phyloP scores from a whole-genome alignment of 2,113 vertebrate species.

The Tretioscincus oriximinensis region DNA sequence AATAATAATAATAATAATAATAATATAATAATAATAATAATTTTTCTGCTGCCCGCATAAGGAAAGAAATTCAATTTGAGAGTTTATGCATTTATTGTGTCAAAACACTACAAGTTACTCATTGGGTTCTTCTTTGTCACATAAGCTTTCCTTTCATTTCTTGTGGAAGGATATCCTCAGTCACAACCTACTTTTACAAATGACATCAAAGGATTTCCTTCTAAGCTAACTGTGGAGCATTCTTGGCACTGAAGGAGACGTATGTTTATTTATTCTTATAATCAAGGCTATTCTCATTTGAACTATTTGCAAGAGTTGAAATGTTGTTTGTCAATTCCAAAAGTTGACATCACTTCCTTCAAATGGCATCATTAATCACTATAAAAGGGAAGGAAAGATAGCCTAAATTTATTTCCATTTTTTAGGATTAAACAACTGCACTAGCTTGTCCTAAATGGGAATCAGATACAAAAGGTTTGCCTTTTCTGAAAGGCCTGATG shows the following conservation, averaged over 20 bases:
- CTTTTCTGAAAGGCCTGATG: too few relatives aligned
- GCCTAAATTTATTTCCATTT: background rate
- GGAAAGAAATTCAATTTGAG: slow-evolving; percentile 51
- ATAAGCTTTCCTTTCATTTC: slow-evolving; percentile 36
- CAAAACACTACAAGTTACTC: slow-evolving; percentile 37
- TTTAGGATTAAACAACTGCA: too few relatives aligned
- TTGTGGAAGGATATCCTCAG: slow-evolving; percentile 42
- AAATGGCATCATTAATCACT: slow-evolving; percentile 32
- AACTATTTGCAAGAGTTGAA: slow-evolving; percentile 40
- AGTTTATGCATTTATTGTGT: slow-evolving; percentile 20
- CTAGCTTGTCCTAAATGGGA: too few relatives aligned
- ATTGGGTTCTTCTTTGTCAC: slow-evolving; percentile 33
- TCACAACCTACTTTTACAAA: slow-evolving; percentile 41
- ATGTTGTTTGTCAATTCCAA: slow-evolving; percentile 41
- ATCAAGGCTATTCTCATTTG: slow-evolving; percentile 46
- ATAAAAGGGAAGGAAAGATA: background rate
- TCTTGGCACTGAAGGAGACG: slow-evolving; percentile 41
- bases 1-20: too few relatives aligned
- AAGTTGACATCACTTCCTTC: slow-evolving; percentile 41
- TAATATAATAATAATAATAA: background rate
- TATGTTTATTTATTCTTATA: slow-evolving; percentile 54
- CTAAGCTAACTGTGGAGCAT: slow-evolving; percentile 48
- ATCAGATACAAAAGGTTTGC: too few relatives aligned
- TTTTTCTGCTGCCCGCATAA: slow-evolving; percentile 25
- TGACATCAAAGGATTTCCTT: slow-evolving; percentile 43